Percentiles rank a stretch among this genome's conserved stretches.
Conservation (phyloP, 2,113 vertebrate species). For the Tupaia chinensis region DNA sequence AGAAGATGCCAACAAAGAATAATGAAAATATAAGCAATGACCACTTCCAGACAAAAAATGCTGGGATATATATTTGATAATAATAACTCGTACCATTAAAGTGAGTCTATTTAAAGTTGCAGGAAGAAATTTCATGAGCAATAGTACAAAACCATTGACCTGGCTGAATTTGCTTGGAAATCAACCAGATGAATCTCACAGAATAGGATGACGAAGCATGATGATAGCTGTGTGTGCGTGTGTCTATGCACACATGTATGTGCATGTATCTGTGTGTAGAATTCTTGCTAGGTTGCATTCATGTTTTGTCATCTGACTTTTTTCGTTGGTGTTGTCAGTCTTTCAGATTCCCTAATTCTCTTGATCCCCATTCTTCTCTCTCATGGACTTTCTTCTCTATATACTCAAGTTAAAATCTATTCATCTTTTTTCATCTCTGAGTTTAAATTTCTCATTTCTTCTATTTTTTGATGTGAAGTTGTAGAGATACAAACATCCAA, state of each 20-base stretch:
- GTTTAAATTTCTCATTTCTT: background rate
- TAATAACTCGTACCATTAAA: background rate
- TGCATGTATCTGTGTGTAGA: background rate
- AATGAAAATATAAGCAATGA: conserved; percentile 7
- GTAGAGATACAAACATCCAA: background rate
- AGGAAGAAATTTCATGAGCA: conserved; percentile 29
- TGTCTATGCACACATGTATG: no score
- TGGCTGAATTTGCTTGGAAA: background rate
- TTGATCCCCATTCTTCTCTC: background rate
- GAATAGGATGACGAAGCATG: accelerated
- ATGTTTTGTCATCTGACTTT: background rate
- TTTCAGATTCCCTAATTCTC: background rate
- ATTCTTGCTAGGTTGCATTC: background rate
- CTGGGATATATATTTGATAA: conserved; percentile 9
- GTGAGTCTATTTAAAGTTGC: background rate
- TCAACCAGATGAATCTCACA: background rate
- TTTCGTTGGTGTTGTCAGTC: background rate
- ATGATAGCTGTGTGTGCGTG: background rate
- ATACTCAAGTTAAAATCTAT: background rate
- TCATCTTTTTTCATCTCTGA: background rate
- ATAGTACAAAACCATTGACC: background rate
- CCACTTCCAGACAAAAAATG: background rate
- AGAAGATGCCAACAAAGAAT: background rate
- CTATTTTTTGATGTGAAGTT: background rate
- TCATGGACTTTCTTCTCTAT: background rate